Evolutionary conservation across 2,113 vertebrate species (phyloP).

Genomic region (Cyphomyrus discorhynchus): DNA sequence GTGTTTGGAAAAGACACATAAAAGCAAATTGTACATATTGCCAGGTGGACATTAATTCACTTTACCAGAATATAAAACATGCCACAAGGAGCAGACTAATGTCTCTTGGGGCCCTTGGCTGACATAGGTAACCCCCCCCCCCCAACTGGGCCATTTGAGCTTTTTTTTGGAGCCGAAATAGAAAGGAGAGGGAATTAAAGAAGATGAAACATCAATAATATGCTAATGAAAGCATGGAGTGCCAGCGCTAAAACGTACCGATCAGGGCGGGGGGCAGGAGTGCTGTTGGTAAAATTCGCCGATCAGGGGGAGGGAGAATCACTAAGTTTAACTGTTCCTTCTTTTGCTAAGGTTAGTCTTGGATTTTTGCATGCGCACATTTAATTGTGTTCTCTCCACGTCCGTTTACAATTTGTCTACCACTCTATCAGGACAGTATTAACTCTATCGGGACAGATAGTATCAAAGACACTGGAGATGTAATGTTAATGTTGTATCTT

Average conservation of each 20-base stretch:
- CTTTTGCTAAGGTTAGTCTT: background rate
- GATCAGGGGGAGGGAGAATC: background rate
- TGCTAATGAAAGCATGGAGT: background rate
- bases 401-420: background rate
- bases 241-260: background rate
- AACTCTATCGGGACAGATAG: background rate
- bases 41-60: constrained; percentile 17
- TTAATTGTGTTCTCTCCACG: too few relatives aligned
- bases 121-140: background rate
- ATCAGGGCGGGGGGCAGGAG: background rate
- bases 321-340: background rate
- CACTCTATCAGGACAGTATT: background rate
- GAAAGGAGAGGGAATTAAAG: background rate
- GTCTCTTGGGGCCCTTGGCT: background rate
- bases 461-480: background rate
- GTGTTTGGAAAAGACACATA: constrained; percentile 26
- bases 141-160: background rate
- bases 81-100: constrained; percentile 13
- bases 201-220: background rate
- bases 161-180: background rate
- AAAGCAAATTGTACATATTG: constrained; percentile 6
- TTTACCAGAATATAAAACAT: constrained; percentile 40
- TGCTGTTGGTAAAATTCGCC: background rate
- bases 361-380: background rate
- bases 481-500: background rate